Evolutionary conservation across 2,113 vertebrate species (phyloP), one percentile per base, ranked within the genome.

Genomic region (Phainopepla nitens): DNA sequence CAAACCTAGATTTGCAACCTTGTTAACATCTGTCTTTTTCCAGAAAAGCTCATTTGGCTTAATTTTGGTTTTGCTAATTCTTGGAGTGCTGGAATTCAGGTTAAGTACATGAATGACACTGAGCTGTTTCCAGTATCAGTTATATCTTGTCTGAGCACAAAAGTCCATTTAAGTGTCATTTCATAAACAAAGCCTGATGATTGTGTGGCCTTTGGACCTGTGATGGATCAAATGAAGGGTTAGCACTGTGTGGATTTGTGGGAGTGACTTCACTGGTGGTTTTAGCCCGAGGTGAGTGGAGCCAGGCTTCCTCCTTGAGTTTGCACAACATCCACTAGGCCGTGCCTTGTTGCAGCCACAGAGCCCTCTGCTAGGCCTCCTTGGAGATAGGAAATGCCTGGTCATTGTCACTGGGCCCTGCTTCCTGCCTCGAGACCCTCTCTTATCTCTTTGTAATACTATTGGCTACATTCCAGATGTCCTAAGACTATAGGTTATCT

Each of bases 161-260:
- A 87, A 83, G 82, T 93, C 50, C 76, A 81, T 77, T 93, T 81
- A 77, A 81, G 29, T 62, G 69, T 82, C 86, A 84, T 86, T 95
- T 81, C 76, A 81, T 90, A 75, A 91, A 58, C 90, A 86, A 73
- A 88, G 82, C 58, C 54, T 22, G 45, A 39, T 49, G 82, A 42
- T 50, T 80, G 50, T n/a, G 45, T 91, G 87, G 71, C 89, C 84
- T 65, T 83, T 78, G 92, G 82, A 83, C 50, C 35, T 70, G 71
- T 49, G 93, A 78, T 86, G 90, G 88, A 75, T 96, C 56, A 50
- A 78, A 60, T 90, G 36, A 93, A 93, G 68, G 50, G 58, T 92
- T 47, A 93, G 85, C 64, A 64, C 29, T 35, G 82, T 64, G 76
- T 64, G 76, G 85, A 50, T 94, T 81, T 92, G 90, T 70, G 90